Evolutionary conservation across 2,797 vertebrate species (phyloP), one percentile per base, ranked within the genome.

Genomic region (Cottoperca gobio): DNA sequence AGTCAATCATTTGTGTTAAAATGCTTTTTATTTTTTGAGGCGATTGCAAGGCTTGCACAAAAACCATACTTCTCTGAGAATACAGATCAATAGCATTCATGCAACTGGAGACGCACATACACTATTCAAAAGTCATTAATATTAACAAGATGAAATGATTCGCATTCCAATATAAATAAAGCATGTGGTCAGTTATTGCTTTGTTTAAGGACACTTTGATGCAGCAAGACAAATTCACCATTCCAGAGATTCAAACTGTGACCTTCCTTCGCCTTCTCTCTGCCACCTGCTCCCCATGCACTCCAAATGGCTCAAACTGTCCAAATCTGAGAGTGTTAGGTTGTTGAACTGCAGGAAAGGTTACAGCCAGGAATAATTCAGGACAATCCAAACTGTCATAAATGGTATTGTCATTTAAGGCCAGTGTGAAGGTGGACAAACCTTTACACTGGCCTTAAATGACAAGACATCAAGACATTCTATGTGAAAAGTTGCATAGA

Each of bases 211-310:
- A 63, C 82, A 26, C 52, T 75, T 78, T 59, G 66, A 73, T 58
- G 28, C 8, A 16, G 57, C 37, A 31, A 71, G 52, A 73, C 61
- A 50, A 37, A 26, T 37, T 76, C 58, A 17, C 33, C 48, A 49
- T 60, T 82, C 72, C 33, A 65, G 17, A 21, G 40, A 82, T 39
- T 87, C 63, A 73, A 79, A 88, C 74, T 69, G 83, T 77, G 88
- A 78, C 68, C 70, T 63, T 77, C 37, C 48, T 75, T 71, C 68
- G 62, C 81, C 72, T 68, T 28, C 55, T 50, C 39, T 57, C 50
- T 55, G 64, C 87, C 88, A 88, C 83, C 85, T 87, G 85, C 78
- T 84, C 42, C 63, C 61, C 53, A 3, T 16, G 33, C 26, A 82
- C 82, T 88, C 81, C 68, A 87, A 82, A 68, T 55, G 66, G 53